Base-by-base conservation (phyloP, 2,797 vertebrate species). In the Amazona ochrocephala region DNA sequence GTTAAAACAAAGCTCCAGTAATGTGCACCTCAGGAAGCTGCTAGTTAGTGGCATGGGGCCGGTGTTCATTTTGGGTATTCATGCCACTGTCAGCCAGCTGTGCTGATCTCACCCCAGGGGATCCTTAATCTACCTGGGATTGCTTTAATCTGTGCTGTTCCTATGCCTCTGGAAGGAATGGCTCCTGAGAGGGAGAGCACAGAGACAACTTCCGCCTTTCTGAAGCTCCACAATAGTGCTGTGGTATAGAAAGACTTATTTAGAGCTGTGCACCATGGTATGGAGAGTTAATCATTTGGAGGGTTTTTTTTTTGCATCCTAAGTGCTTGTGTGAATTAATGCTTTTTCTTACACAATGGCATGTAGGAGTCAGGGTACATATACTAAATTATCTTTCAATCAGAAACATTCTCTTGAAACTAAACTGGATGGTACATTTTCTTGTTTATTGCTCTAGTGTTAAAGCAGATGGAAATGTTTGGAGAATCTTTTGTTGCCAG, bases 391-490 rank as follows among this genome's bases (percentile, higher is more conserved):
- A 77, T 67, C 32, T 83, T 89, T 68, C 10, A 8, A 0, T 72
- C 32, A 47, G 30, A 62, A 81, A 34, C 11, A 16, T 75, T 92
- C 20, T 89, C 89, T 47, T 84, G 82, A 50, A 85, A 60, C 41
- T 41, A 32, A 84, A 73, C 61, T 47, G 39, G 5, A 65, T 70
- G 30, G 32, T 78, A 64, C 22, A 19, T 93, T 72, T 87, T 83
- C 41, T 58, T 87, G 29, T 91, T 94, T 85, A 70, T 71, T 90
- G 45, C 37, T 84, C 10, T 75, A 13, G 14, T 60, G 23, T 60
- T 90, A 82, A 91, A 84, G 73, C 82, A 93, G 64, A 79, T 83
- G 45, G 62, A 93, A 91, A 29, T 84, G 70, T n/a, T 48, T 94
- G 41, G 85, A 66, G 70, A 72, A 39, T 54, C 14, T 37, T 80